phyloP scores from a whole-genome alignment of 2,888 invertebrate genomes.

The Odontocolon sp. region DNA sequence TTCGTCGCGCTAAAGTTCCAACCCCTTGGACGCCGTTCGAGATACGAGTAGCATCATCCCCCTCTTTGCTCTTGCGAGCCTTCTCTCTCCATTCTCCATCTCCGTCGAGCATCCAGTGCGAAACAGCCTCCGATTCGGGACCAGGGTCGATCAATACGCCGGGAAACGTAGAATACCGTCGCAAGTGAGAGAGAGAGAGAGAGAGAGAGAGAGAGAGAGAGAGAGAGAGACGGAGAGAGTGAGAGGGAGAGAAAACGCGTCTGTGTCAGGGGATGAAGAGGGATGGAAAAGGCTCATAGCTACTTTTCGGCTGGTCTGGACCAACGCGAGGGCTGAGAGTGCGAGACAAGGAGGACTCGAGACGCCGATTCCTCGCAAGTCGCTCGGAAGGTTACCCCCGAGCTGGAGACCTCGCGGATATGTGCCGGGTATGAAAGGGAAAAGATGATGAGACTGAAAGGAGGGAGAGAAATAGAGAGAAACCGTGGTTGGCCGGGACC shows the following conservation, averaged over 20 bases:
- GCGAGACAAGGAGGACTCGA: slow-evolving; percentile 42
- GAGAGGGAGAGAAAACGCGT: too few relatives aligned
- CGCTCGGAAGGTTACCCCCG: slow-evolving; percentile 40
- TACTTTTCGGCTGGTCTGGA: slow-evolving; percentile 50
- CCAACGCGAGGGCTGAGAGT: slow-evolving; percentile 38
- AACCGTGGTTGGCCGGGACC: slow-evolving; percentile 71
- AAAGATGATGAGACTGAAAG: slow-evolving; percentile 77
- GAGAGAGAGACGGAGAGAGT: slow-evolving; percentile 32
- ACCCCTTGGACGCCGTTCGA: slow-evolving; percentile 25
- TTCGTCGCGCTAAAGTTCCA: slow-evolving; percentile 44
- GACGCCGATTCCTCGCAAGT: slow-evolving; percentile 65
- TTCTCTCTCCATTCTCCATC: slow-evolving; percentile 64
- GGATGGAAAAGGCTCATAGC: slow-evolving; percentile 32
- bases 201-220: too few relatives aligned
- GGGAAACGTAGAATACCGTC: slow-evolving; percentile 40
- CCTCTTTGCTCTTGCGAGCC: slow-evolving; percentile 62
- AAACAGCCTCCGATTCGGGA: slow-evolving; percentile 62
- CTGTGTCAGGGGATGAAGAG: slow-evolving; percentile 37
- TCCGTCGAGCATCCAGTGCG: slow-evolving; percentile 40
- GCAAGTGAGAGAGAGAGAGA: slow-evolving; percentile 70
- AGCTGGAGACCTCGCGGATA: slow-evolving; percentile 5
- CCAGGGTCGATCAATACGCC: slow-evolving; percentile 78
- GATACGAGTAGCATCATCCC: slow-evolving; percentile 25
- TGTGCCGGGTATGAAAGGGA: slow-evolving; percentile 70
- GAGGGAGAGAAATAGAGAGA: slow-evolving; percentile 39